Evolutionary conservation across 2,888 invertebrate genomes (phyloP).

Genomic region (Pristionchus japonicus): DNA sequence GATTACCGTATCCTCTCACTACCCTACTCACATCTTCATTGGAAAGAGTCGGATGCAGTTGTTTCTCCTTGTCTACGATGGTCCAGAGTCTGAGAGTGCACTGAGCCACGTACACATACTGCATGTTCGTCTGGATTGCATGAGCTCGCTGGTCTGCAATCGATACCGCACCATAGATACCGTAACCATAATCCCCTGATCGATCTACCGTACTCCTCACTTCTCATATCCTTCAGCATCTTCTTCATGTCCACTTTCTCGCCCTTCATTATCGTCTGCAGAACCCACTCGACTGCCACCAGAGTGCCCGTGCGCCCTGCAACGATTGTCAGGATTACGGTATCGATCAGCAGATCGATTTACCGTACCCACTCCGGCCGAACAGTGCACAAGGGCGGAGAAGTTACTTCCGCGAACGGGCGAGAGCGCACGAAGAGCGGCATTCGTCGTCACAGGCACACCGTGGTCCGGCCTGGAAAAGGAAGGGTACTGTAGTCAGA

Average conservation of each 20-base stretch:
- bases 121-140: constrained; percentile 32
- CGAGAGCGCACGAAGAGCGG: constrained; percentile 48
- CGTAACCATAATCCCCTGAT: too few relatives aligned
- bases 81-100: neutral
- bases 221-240: constrained; percentile 28
- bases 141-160: constrained; percentile 22
- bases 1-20: neutral
- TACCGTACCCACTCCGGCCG: constrained; percentile 52
- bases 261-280: constrained; percentile 31
- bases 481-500: neutral
- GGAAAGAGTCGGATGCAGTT: neutral
- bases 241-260: constrained; percentile 34
- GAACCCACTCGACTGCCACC: neutral
- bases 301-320: constrained; percentile 36
- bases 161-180: too few relatives aligned
- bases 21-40: constrained; percentile 39
- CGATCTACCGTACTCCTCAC: constrained; percentile 24
- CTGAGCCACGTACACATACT: constrained; percentile 33
- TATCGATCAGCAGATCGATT: neutral
- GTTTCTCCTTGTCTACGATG: constrained; percentile 4
- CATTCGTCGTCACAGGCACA: constrained; percentile 49
- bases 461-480: constrained; percentile 51
- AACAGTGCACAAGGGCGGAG: constrained; percentile 52
- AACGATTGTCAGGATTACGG: neutral
- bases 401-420: constrained; percentile 41